phyloP scores from a whole-genome alignment of 2,797 vertebrate species.

The Syngnathus rostellatus region DNA sequence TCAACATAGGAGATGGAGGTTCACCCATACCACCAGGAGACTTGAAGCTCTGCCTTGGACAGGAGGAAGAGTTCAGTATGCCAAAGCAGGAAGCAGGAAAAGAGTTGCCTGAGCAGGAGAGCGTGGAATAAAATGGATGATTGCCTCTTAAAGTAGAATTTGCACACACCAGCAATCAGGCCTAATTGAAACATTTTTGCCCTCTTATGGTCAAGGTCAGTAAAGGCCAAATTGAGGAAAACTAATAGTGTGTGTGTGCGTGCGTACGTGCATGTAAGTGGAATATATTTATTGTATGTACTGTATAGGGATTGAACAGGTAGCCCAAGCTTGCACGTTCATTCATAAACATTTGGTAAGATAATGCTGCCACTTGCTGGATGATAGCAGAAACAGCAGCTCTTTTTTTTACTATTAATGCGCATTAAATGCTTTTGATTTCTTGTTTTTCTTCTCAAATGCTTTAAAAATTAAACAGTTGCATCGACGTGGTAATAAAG shows the following conservation, averaged over 20 bases:
- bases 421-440: background rate
- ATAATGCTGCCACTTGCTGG: slow-evolving; percentile 1
- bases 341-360: background rate
- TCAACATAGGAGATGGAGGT: slow-evolving; percentile 49
- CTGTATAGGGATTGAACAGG: background rate
- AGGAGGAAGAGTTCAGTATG: slow-evolving; percentile 56
- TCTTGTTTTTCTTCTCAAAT: background rate
- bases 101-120: slow-evolving; percentile 58
- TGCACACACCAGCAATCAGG: background rate
- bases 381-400: background rate
- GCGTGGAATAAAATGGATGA: background rate
- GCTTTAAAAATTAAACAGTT: background rate
- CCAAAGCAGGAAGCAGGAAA: slow-evolving; percentile 65
- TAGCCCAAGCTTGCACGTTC: background rate
- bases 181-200: background rate
- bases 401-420: background rate
- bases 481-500: background rate
- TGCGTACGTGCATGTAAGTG: background rate
- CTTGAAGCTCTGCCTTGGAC: slow-evolving; percentile 42
- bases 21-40: slow-evolving; percentile 28
- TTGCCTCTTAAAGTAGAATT: background rate
- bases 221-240: background rate
- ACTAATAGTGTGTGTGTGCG: too few relatives aligned
- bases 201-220: background rate
- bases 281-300: background rate